Base-by-base conservation (phyloP, 2,888 invertebrate genomes). In the Amphipyra berbera region DNA sequence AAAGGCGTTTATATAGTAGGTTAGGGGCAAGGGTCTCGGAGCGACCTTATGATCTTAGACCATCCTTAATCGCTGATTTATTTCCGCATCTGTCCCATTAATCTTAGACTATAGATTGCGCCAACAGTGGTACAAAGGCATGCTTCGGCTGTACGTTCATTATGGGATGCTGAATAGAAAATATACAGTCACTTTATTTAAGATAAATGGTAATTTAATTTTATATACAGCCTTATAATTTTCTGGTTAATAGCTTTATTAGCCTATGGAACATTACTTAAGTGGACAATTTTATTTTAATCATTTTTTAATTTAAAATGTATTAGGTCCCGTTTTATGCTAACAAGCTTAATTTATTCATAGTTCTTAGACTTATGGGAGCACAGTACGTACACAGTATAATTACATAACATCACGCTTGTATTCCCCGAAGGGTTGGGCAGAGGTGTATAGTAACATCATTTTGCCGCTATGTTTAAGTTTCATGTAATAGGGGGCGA, bases 1-100 rank as follows among this genome's bases (percentile, higher is more conserved):
- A 62, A 58, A 73, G 45, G 27, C 21, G 30, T 54, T 61, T 42
- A 53, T n/a, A 21, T 54, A 56, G 41, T 64, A 62, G 45, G 53
- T 55, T 55, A 62, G 44, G 49, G 54, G 38, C 60, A 52, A 6
- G 41, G 47, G 58, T 64, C 53, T 69, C 8, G 35, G 0, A 35
- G 7, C 33, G 44, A 70, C 66, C 62, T 67, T 61, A 40, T 57
- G 48, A 48, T 68, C 62, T 54, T 33, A 53, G 46, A 27, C 67
- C 63, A 68, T 71, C 61, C 60, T 60, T 70, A 76, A 76, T 70
- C 67, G 59, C 37, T 66, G 73, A 68, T 76, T 76, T 68, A 76
- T 73, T 67, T 71, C 37, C 62, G 61, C 47, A 60, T 53, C 60
- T 61, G 74, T 68, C 62, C 37, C 35, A 64, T 76, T 56, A 60